These are phyloP conservation scores for Oryzias celebensis DNA, from an alignment of 2,113 vertebrate genomes.

Conservation along the genomic window DNA sequence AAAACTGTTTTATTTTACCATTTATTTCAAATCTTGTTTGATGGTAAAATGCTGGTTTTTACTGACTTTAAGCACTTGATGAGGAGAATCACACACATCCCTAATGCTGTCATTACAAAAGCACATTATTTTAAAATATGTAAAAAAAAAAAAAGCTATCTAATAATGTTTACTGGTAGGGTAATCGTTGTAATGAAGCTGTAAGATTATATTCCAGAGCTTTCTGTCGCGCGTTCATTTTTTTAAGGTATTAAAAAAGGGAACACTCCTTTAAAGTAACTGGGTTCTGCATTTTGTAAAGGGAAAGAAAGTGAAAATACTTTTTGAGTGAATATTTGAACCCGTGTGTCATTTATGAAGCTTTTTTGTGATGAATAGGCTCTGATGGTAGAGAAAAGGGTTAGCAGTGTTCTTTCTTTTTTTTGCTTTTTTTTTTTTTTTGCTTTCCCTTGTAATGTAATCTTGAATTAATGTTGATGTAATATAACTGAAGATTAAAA, in stretches of 20 bases:
- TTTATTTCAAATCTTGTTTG: slow-evolving; percentile 33
- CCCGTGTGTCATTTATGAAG: slow-evolving; percentile 23
- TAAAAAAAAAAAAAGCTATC: slow-evolving; percentile 78
- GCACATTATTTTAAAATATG: slow-evolving; percentile 81
- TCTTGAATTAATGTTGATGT: slow-evolving; percentile 76
- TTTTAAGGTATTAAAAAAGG: too few species aligned
- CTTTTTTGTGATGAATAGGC: slow-evolving; percentile 66
- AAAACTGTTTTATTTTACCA: too few species aligned
- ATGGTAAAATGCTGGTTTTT: slow-evolving; percentile 46
- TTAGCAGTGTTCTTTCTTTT: slow-evolving; percentile 57
- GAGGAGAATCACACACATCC: slow-evolving; percentile 38
- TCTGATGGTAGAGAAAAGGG: slow-evolving; percentile 49
- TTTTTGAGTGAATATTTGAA: slow-evolving; percentile 27
- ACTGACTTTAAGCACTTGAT: slow-evolving; percentile 62
- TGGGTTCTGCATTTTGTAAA: slow-evolving; percentile 1
- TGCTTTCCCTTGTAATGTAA: slow-evolving; percentile 66
- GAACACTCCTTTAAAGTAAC: too few species aligned
- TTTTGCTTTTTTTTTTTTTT: slow-evolving; percentile 53
- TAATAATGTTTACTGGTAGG: slow-evolving; percentile 80
- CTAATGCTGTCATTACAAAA: slow-evolving; percentile 51
- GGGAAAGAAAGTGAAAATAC: slow-evolving; percentile 38
- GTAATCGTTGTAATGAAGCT: slow-evolving; percentile 54
- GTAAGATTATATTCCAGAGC: slow-evolving; percentile 71
- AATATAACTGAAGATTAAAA: slow-evolving; percentile 70
- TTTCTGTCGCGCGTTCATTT: neutral